Evolutionary conservation across 2,888 invertebrate species (phyloP), one percentile per base, ranked within the genome.

Genomic region (Smittia aterrima): DNA sequence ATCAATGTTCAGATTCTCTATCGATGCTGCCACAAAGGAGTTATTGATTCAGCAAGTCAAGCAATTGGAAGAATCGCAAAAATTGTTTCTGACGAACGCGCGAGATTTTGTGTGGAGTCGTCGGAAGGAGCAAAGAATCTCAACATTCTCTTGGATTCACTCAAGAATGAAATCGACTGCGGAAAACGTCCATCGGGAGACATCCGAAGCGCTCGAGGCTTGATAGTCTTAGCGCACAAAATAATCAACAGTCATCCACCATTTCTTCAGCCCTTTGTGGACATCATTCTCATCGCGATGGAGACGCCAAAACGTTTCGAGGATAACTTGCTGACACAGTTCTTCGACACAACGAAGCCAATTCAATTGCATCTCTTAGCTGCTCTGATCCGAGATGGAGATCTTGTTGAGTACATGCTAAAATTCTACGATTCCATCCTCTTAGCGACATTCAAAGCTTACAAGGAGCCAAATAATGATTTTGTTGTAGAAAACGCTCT

Each of bases 181-280:
- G 32, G 18, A 25, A 62, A 72, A 24, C 38, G 62, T 9, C 13
- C 32, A 13, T 54, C 38, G 2, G 62, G 38, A 6, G 72, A 72
- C 20, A 62, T 72, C 22, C 16, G 62, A 13, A 27, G 38, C 11
- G 16, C 58, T 4, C 58, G 72, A 13, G 72, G 72, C 16, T 7
- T 72, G 9, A 22, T 72, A 4, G 9, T 62, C 4, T 32, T 58
- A 20, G 24, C 72, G 9, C 38, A 62, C 20, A 13, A 32, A 6
- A 72, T 72, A 1, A 40, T 72, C n/a, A 13, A 3, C 18, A 72
- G 40, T 40, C 72, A 40, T 62, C 62, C 58, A 11, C 58, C 72
- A 38, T 72, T 72, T 18, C 20, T 72, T 6, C 58, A 58, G n/a
- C 58, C 58, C 38, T 27, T 72, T 1, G 53, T 72, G 72, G 72